Evolutionary conservation across 2,888 invertebrate species (phyloP).

Genomic region (Koerneria pararmatus): DNA sequence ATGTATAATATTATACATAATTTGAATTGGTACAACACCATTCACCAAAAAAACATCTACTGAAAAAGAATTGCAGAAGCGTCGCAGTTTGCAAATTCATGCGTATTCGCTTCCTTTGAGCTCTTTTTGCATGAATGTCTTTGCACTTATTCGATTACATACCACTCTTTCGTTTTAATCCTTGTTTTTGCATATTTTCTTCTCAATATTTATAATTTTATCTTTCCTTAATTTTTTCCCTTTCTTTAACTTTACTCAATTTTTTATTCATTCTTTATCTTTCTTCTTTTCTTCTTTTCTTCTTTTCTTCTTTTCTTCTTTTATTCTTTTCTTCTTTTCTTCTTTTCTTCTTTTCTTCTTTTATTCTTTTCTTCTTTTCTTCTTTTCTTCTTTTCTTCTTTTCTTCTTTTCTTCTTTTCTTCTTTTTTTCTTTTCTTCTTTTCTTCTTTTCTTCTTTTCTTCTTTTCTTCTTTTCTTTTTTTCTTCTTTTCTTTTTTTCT

Average conservation of each 20-base stretch:
- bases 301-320: background rate
- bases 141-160: too few species aligned
- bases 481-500: background rate
- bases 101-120: too few species aligned
- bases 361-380: background rate
- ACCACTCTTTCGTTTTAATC: background rate
- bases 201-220: background rate
- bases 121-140: too few species aligned
- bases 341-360: conserved; percentile 1
- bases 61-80: too few species aligned
- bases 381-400: conserved; percentile 1
- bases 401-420: background rate
- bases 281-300: background rate
- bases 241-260: background rate
- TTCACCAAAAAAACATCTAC: too few species aligned
- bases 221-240: conserved; percentile 4
- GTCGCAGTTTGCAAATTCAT: too few species aligned
- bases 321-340: background rate
- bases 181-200: background rate
- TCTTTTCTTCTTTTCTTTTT: conserved; percentile 8
- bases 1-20: too few species aligned
- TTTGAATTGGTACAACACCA: too few species aligned
- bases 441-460: background rate
- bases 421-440: conserved; percentile 3
- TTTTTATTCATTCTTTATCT: conserved; percentile 8